phyloP scores from a whole-genome alignment of 37 sponge, comb jelly and placozoan genomes.

The Beroe forskalii region DNA sequence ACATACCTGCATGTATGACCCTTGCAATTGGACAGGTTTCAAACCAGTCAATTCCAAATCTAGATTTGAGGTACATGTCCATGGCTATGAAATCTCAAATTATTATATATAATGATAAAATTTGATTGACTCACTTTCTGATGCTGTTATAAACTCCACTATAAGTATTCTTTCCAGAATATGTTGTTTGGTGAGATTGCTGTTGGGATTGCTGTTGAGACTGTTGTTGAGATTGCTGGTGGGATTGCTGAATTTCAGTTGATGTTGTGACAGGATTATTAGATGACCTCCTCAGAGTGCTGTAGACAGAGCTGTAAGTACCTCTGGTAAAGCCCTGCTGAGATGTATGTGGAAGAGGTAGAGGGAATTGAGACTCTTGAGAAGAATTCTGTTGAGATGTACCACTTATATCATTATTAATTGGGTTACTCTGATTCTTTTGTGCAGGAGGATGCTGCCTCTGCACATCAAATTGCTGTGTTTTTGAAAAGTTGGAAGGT shows the following conservation, averaged over 20 bases:
- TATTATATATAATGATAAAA: too few relatives aligned
- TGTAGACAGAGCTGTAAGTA: conserved; percentile 25
- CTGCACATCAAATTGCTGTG: too few relatives aligned
- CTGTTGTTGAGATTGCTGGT: not conserved
- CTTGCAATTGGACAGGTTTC: too few relatives aligned
- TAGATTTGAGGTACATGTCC: too few relatives aligned
- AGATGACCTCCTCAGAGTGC: not conserved
- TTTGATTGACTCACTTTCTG: too few relatives aligned
- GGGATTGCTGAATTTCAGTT: too few relatives aligned
- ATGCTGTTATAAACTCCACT: conserved; percentile 15
- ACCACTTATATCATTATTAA: not conserved
- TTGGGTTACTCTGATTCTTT: not conserved
- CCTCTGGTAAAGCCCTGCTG: not conserved
- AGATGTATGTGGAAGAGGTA: not conserved
- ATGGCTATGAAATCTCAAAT: too few relatives aligned
- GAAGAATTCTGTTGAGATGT: not conserved
- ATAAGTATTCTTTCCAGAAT: not conserved
- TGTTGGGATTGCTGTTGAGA: not conserved
- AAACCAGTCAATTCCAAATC: too few relatives aligned
- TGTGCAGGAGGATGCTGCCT: too few relatives aligned
- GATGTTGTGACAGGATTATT: not conserved
- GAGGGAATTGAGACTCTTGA: not conserved
- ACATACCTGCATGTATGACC: too few relatives aligned
- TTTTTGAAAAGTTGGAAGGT: too few relatives aligned
- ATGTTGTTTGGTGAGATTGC: conserved; percentile 6